phyloP scores from a whole-genome alignment of 2,888 invertebrate genomes.

The Mesorhabditis spiculigera region DNA sequence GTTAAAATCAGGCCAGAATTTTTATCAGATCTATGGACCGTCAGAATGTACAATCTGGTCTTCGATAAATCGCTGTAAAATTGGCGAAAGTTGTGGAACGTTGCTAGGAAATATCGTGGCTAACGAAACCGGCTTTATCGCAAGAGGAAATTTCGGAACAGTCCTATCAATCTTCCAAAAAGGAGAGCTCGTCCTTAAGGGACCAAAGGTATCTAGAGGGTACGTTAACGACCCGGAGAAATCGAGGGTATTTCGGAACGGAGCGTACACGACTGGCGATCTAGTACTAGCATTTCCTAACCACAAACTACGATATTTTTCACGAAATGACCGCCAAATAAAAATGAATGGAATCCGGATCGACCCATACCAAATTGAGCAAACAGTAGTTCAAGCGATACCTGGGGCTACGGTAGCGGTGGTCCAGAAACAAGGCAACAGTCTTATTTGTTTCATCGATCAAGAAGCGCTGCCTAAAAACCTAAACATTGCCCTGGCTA shows the following conservation, averaged over 20 bases:
- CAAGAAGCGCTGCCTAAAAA: neutral
- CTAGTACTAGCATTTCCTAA: slow-evolving; percentile 16
- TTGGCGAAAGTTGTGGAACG: slow-evolving; percentile 17
- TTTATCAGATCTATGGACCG: slow-evolving; percentile 52
- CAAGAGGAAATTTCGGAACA: neutral
- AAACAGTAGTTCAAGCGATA: slow-evolving; percentile 9
- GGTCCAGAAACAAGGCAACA: neutral
- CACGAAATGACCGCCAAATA: slow-evolving; percentile 38
- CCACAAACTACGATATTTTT: slow-evolving; percentile 20
- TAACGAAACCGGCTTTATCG: slow-evolving; percentile 18
- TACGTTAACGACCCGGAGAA: slow-evolving; percentile 18
- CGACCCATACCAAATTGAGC: slow-evolving; percentile 25
- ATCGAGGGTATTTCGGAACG: neutral
- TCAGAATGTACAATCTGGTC: slow-evolving; percentile 52
- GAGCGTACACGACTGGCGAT: slow-evolving; percentile 28
- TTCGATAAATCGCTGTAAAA: slow-evolving; percentile 25
- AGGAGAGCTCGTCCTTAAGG: slow-evolving; percentile 25
- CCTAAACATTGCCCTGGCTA: neutral
- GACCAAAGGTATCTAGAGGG: slow-evolving; percentile 27
- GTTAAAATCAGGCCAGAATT: slow-evolving; percentile 9
- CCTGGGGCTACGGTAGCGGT: neutral
- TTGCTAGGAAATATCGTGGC: slow-evolving; percentile 30
- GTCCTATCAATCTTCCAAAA: neutral
- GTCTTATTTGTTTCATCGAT: neutral
- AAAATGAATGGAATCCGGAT: slow-evolving; percentile 39